Evolutionary conservation across 2,113 vertebrate species (phyloP).

Genomic region (Marcusenius ussheri): DNA sequence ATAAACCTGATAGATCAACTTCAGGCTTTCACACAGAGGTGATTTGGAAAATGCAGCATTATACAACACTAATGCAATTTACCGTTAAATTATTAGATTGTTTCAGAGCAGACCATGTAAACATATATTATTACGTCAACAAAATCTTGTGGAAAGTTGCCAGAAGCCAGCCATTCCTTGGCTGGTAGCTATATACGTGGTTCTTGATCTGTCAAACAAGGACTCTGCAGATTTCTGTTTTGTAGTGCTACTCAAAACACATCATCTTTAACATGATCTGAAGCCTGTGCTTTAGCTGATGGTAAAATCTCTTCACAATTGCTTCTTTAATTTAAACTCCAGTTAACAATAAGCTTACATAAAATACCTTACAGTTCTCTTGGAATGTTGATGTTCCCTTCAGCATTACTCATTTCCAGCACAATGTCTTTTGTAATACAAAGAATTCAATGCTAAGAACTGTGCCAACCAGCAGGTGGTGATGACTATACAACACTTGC

Average conservation of each 20-base stretch:
- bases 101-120: neutral
- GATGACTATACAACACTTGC: neutral
- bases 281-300: neutral
- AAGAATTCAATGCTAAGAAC: neutral
- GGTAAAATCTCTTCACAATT: neutral
- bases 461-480: neutral
- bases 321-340: neutral
- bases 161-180: neutral
- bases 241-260: neutral
- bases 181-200: neutral
- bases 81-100: neutral
- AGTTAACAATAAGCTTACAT: neutral
- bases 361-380: neutral
- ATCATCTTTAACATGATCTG: neutral
- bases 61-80: neutral
- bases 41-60: neutral
- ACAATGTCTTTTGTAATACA: neutral
- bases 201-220: neutral
- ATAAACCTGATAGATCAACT: neutral
- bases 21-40: neutral
- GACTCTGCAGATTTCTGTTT: neutral
- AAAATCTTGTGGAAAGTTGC: neutral
- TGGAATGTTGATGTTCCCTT: neutral
- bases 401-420: neutral
- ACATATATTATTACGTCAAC: neutral